Percentiles rank a stretch among this genome's conserved stretches.
Evolutionary conservation across 92 coral and sea anemone genomes (phyloP).

Genomic region (Anthopleura xanthogrammica): DNA sequence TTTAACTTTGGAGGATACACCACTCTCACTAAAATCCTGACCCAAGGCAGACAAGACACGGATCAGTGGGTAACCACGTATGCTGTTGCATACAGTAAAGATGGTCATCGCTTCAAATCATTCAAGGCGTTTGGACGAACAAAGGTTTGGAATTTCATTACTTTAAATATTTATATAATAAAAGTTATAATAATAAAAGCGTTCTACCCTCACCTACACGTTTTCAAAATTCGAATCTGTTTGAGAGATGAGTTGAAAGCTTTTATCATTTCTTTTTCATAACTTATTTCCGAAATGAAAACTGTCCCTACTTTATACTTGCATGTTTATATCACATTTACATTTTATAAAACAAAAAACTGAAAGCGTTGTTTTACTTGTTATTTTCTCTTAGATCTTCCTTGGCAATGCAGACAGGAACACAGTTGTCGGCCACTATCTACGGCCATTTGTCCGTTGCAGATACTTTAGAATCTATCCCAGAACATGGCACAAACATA

Average conservation of each 20-base stretch:
- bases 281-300: too few species aligned
- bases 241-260: too few species aligned
- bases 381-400: slow-evolving; percentile 16
- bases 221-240: too few species aligned
- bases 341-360: not conserved
- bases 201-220: too few species aligned
- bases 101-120: slow-evolving; percentile 54
- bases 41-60: slow-evolving; percentile 71
- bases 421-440: slow-evolving; percentile 39
- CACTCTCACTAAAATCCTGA: slow-evolving; percentile 58
- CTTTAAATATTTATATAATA: not conserved
- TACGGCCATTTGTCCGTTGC: slow-evolving; percentile 22
- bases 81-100: slow-evolving; percentile 55
- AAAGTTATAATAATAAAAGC: not conserved
- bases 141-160: slow-evolving; percentile 34
- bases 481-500: slow-evolving; percentile 29
- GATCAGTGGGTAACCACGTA: slow-evolving; percentile 85
- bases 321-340: not conserved
- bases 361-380: too few species aligned
- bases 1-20: slow-evolving; percentile 60
- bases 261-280: too few species aligned
- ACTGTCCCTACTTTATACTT: too few species aligned
- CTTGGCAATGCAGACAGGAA: slow-evolving; percentile 32
- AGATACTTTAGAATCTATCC: slow-evolving; percentile 40
- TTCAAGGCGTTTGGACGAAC: slow-evolving; percentile 53